phyloP scores from a whole-genome alignment of 2,888 invertebrate genomes.

The Pandemis cinnamomeana region DNA sequence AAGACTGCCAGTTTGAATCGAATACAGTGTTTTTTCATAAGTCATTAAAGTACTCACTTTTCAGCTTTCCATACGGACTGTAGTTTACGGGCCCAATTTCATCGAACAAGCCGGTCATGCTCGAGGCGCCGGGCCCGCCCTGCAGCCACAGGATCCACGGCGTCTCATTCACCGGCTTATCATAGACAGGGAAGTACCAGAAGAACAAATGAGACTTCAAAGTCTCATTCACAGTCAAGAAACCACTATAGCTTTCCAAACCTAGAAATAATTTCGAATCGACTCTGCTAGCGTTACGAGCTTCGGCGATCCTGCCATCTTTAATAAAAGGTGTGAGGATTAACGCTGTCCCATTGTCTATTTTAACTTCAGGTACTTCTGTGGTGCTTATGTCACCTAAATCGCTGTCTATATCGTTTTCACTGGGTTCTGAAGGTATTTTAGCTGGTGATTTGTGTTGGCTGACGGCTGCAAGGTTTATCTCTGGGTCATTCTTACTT shows the following conservation, averaged over 20 bases:
- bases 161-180: conserved; percentile 67
- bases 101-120: conserved; percentile 76
- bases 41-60: conserved; percentile 43
- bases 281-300: conserved; percentile 63
- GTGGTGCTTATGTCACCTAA: conserved; percentile 3
- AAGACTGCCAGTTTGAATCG: too few relatives aligned
- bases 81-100: conserved; percentile 73
- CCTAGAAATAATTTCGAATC: conserved; percentile 64
- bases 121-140: conserved; percentile 93
- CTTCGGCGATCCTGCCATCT: conserved; percentile 65
- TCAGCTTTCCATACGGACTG: conserved; percentile 40
- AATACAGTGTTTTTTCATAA: neutral
- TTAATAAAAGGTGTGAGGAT: conserved; percentile 72
- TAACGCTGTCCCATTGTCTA: conserved; percentile 63
- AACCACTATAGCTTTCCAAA: conserved; percentile 81
- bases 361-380: conserved; percentile 45
- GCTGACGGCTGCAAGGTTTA: conserved; percentile 5
- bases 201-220: conserved; percentile 92
- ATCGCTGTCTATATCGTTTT: conserved; percentile 23
- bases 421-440: neutral
- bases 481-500: conserved; percentile 21
- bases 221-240: conserved; percentile 89
- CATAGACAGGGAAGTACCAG: conserved; percentile 90
- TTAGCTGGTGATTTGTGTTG: neutral
- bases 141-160: conserved; percentile 95